Evolutionary conservation across 2,888 invertebrate genomes (phyloP).

Genomic region (Xestia c-nigrum): DNA sequence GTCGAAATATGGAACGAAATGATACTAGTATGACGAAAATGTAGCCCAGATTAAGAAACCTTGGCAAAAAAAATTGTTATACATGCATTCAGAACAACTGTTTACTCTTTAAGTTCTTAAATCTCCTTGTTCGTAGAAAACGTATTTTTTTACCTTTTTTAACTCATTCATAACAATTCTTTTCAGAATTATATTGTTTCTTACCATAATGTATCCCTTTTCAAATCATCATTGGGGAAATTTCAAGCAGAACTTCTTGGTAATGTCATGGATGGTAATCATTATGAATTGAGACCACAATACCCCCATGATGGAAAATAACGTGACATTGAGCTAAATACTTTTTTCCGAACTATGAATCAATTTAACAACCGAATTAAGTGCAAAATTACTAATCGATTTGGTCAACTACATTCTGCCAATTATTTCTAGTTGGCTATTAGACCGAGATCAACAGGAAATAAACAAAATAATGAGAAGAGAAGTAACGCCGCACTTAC

Average conservation of each 20-base stretch:
- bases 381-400: conserved; percentile 39
- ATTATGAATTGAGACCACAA: conserved; percentile 21
- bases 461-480: conserved; percentile 6
- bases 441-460: conserved; percentile 9
- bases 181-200: not conserved
- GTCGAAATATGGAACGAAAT: not conserved
- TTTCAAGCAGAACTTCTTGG: not conserved
- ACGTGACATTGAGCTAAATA: conserved; percentile 53
- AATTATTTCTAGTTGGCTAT: conserved; percentile 12
- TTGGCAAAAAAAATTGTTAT: no score
- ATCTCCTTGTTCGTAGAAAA: not conserved
- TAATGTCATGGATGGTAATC: not conserved
- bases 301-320: conserved; percentile 47
- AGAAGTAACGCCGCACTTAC: not conserved
- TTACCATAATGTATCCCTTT: not conserved
- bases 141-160: not conserved
- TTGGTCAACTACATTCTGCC: conserved; percentile 17
- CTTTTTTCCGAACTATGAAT: conserved; percentile 31
- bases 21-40: not conserved
- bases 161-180: not conserved
- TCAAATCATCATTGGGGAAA: not conserved
- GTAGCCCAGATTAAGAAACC: not conserved
- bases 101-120: not conserved
- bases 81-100: not conserved
- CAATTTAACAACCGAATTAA: conserved; percentile 34